A percentile compares a stretch with the other conserved stretches of the same genome.
These are phyloP conservation scores for Chrysomela aeneicollis DNA, from an alignment of 2,888 invertebrate species.

Conservation along the genomic window DNA sequence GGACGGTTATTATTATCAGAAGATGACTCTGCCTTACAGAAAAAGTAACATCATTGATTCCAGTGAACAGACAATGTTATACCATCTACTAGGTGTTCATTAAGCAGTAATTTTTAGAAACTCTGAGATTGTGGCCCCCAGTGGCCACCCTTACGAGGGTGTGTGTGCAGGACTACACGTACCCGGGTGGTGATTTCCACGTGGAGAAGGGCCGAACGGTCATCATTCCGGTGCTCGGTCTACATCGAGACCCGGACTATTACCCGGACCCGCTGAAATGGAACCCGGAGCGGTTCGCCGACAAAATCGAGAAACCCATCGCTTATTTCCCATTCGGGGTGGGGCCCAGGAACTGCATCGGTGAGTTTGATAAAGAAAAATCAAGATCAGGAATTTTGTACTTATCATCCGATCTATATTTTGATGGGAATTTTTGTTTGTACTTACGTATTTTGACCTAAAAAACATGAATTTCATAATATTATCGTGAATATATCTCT, in stretches of 20 bases:
- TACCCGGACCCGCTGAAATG: conserved; percentile 58
- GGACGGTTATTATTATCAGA: no score
- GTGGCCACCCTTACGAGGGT: conserved; percentile 46
- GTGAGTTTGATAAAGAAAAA: conserved; percentile 40
- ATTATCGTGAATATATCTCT: no score
- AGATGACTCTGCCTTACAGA: no score
- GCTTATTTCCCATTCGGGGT: conserved; percentile 53
- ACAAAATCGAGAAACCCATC: conserved; percentile 49
- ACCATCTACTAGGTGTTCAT: no score
- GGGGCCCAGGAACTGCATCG: conserved; percentile 53
- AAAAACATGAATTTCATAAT: no score
- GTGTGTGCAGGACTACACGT: conserved; percentile 47
- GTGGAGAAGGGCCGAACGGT: conserved; percentile 52
- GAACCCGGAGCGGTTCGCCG: conserved; percentile 57
- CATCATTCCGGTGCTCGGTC: conserved; percentile 49
- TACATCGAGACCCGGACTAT: conserved; percentile 55
- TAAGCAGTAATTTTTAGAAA: conserved; percentile 48
- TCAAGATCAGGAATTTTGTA: no score
- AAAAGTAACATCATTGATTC: no score
- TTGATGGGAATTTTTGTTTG: no score
- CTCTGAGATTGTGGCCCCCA: conserved; percentile 56
- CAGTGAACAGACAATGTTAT: no score
- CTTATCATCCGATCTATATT: no score
- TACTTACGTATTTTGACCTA: no score
- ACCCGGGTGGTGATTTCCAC: conserved; percentile 39